These are phyloP conservation scores for Emys orbicularis DNA, from an alignment of 2,797 vertebrate genomes.

Conservation along the genomic window DNA sequence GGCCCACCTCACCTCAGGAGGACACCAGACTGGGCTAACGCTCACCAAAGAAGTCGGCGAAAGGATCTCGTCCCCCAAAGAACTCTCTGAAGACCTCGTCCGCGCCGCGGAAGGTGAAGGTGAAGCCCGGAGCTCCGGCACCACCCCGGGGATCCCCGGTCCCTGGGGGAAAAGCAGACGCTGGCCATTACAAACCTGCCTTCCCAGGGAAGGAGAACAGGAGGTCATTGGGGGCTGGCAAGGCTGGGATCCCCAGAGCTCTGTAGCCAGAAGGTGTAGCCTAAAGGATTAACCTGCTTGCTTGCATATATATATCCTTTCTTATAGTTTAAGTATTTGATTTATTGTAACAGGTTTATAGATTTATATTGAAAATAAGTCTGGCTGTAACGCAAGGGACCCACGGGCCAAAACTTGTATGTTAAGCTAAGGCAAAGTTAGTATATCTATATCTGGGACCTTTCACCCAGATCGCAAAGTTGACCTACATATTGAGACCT, in stretches of 20 bases:
- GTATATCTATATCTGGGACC: no score
- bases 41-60: slow-evolving; percentile 92
- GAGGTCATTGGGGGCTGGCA: not conserved
- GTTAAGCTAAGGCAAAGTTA: no score
- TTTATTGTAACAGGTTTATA: no score
- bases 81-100: slow-evolving; percentile 97
- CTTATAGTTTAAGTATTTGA: no score
- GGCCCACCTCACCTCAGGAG: not conserved
- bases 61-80: slow-evolving; percentile 93
- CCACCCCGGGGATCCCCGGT: slow-evolving; percentile 74
- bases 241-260: not conserved
- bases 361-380: no score
- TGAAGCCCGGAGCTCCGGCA: slow-evolving; percentile 84
- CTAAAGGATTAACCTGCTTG: no score
- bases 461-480: no score
- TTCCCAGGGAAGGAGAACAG: not conserved
- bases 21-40: not conserved
- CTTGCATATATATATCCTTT: no score
- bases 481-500: no score
- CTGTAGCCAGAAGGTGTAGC: no score
- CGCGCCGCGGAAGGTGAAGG: slow-evolving; percentile 95
- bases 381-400: no score
- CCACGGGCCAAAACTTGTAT: no score
- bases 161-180: slow-evolving; percentile 70
- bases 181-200: not conserved